These are phyloP conservation scores for Tachysurus vachellii DNA, from an alignment of 2,113 vertebrate genomes.

Conservation along the genomic window DNA sequence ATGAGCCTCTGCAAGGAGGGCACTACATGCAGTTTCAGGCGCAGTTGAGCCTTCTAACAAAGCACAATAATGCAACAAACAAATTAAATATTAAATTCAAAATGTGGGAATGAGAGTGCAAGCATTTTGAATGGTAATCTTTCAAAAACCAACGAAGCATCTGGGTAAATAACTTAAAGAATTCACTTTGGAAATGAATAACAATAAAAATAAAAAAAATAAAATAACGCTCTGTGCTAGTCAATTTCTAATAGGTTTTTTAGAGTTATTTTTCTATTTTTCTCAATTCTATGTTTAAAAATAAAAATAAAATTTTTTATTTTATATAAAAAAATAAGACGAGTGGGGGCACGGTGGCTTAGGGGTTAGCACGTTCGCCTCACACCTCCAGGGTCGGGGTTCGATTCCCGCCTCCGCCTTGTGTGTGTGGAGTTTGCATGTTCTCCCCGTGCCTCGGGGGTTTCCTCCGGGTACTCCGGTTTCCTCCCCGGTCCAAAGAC, in stretches of 20 bases:
- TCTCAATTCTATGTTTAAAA: neutral
- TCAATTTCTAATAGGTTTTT: neutral
- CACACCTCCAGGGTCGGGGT: too few relatives aligned
- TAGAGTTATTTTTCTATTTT: neutral
- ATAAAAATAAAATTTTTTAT: neutral
- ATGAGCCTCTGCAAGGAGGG: conserved; percentile 92
- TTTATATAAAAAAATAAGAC: neutral
- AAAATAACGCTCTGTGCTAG: neutral
- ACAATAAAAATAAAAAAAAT: neutral
- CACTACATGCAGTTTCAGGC: conserved; percentile 87
- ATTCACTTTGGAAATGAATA: neutral
- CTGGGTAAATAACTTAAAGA: neutral
- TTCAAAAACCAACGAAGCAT: neutral
- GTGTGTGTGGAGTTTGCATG: too few relatives aligned
- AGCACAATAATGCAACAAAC: conserved; percentile 44
- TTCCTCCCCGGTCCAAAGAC: too few relatives aligned
- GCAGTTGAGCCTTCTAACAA: conserved; percentile 88
- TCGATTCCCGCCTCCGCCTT: too few relatives aligned
- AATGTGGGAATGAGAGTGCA: neutral
- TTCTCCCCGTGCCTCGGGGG: too few relatives aligned
- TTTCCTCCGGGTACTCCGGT: too few relatives aligned
- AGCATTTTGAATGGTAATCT: neutral
- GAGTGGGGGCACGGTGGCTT: too few relatives aligned
- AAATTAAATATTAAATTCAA: neutral
- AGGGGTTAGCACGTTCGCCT: too few relatives aligned